Conservation (phyloP, 2,797 vertebrate genomes). For the Chelon auratus region DNA sequence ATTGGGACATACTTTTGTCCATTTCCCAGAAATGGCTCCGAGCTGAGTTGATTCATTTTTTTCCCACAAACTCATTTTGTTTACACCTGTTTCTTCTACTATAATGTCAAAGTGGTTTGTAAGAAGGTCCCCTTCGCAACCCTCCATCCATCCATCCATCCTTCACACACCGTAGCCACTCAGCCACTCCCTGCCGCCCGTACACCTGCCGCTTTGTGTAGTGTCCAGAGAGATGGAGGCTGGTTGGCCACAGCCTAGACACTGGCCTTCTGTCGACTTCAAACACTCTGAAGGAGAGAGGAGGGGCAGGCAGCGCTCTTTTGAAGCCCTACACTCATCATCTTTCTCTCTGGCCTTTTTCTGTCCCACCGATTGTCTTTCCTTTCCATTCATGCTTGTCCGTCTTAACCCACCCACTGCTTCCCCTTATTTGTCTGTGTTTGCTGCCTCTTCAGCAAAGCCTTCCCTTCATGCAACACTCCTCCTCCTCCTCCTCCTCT, state of each 20-base stretch:
- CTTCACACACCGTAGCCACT: neutral
- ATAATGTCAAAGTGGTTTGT: neutral
- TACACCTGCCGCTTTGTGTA: slow-evolving; percentile 79
- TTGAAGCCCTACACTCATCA: slow-evolving; percentile 65
- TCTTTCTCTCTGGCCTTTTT: slow-evolving; percentile 36
- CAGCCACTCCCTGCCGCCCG: slow-evolving; percentile 4
- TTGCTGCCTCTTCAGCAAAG: slow-evolving; percentile 17
- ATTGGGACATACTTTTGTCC: no score
- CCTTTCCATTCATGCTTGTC: slow-evolving; percentile 29
- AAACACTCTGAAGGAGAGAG: slow-evolving; percentile 66
- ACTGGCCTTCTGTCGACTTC: slow-evolving; percentile 74
- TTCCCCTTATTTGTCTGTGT: neutral
- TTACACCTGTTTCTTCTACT: neutral
- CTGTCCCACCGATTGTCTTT: slow-evolving; percentile 42
- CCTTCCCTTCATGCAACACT: slow-evolving; percentile 9
- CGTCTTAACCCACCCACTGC: slow-evolving; percentile 21
- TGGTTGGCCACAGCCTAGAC: slow-evolving; percentile 49
- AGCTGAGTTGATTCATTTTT: no score
- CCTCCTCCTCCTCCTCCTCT: slow-evolving; percentile 16
- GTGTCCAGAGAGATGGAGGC: slow-evolving; percentile 47
- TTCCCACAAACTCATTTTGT: no score
- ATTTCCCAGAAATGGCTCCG: no score
- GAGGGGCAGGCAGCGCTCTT: slow-evolving; percentile 38
- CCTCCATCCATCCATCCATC: neutral
- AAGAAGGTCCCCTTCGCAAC: neutral